A percentile compares a stretch with the other conserved stretches of the same genome.
Conservation (phyloP, 2,113 vertebrate genomes). For the Helogale parvula region DNA sequence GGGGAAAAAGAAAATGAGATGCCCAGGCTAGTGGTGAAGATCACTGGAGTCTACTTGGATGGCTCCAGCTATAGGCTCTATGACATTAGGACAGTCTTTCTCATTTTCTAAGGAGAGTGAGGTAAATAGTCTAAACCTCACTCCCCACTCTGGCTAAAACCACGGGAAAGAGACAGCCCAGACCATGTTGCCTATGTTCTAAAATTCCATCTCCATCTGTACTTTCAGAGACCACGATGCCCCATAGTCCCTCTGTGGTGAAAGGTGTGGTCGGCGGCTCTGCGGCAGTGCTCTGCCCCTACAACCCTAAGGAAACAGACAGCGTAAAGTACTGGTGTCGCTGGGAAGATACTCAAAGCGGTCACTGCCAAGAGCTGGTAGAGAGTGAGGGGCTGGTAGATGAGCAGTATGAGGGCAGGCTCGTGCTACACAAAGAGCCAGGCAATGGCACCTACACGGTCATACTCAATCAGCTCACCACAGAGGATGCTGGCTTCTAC, state of each 20-base stretch:
- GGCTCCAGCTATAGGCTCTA: neutral
- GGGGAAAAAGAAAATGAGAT: neutral
- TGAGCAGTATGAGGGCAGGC: neutral
- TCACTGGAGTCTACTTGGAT: neutral
- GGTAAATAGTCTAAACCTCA: neutral
- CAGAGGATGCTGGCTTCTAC: conserved; percentile 80
- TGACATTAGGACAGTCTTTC: neutral
- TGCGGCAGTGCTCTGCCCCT: conserved; percentile 77
- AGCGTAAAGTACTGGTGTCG: conserved; percentile 80
- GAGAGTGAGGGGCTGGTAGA: fast-evolving
- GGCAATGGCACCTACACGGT: conserved; percentile 57
- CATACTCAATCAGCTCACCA: conserved; percentile 82
- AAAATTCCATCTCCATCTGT: neutral
- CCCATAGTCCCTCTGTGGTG: conserved; percentile 46
- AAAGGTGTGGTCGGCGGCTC: conserved; percentile 77
- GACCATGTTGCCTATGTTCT: fast-evolving
- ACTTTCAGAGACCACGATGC: conserved; percentile 69
- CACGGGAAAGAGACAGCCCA: neutral
- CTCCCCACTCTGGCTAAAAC: neutral
- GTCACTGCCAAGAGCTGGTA: conserved; percentile 66
- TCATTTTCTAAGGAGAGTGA: neutral
- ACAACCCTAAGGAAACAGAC: neutral
- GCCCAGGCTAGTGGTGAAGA: neutral
- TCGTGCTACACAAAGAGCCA: conserved; percentile 63
- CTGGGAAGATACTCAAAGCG: neutral